phyloP scores from a whole-genome alignment of 2,888 invertebrate species.

The Ophion costatus region DNA sequence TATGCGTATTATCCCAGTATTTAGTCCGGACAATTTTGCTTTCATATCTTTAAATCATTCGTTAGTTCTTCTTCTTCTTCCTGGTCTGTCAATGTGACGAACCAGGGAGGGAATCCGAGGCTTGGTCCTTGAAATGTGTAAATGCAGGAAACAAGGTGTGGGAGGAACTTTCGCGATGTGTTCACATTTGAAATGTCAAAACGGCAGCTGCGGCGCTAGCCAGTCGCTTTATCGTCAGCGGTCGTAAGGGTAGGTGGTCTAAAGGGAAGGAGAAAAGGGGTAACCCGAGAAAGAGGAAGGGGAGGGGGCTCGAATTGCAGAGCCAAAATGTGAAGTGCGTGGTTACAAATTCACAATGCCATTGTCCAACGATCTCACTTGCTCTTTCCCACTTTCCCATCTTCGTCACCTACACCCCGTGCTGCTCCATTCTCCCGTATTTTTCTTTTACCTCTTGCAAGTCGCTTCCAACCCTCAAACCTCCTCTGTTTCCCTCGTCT shows the following conservation, averaged over 20 bases:
- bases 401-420: conserved; percentile 34
- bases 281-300: conserved; percentile 31
- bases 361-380: conserved; percentile 73
- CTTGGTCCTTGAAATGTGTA: conserved; percentile 47
- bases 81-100: no score
- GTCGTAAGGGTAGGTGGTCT: neutral
- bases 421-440: conserved; percentile 47
- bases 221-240: conserved; percentile 24
- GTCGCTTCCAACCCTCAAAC: neutral
- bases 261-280: conserved; percentile 30
- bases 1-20: no score
- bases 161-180: conserved; percentile 58
- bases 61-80: no score
- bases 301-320: conserved; percentile 29
- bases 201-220: conserved; percentile 21
- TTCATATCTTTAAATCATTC: no score
- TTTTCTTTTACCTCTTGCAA: conserved; percentile 23
- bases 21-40: no score
- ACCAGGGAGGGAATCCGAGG: conserved; percentile 20
- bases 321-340: conserved; percentile 65
- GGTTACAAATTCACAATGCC: conserved; percentile 74
- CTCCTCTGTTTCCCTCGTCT: conserved; percentile 36
- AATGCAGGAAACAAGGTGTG: conserved; percentile 66
- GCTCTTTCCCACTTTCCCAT: conserved; percentile 61
- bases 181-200: conserved; percentile 32